phyloP scores from a whole-genome alignment of 2,888 invertebrate species.

The Pilophorus perplexus region DNA sequence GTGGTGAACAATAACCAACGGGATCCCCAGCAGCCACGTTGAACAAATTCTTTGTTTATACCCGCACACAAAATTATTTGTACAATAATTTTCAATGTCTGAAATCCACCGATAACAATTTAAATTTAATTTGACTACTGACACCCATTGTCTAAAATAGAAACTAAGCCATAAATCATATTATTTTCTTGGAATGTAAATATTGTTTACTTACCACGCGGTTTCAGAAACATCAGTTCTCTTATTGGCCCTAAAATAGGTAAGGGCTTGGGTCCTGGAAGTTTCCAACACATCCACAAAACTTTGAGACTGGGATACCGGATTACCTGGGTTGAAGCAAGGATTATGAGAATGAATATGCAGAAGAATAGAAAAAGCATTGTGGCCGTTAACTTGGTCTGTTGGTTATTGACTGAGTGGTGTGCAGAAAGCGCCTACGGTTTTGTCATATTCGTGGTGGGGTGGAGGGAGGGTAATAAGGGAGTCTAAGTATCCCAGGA shows the following conservation, averaged over 20 bases:
- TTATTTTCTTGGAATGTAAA: too few species aligned
- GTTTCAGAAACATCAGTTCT: slow-evolving; percentile 6
- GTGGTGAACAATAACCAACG: background rate
- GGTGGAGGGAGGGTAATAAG: too few species aligned
- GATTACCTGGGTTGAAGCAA: background rate
- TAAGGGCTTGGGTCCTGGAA: background rate
- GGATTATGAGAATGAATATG: background rate
- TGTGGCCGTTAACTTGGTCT: too few species aligned
- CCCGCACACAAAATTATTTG: background rate
- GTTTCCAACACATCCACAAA: slow-evolving; percentile 9
- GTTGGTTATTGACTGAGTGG: too few species aligned
- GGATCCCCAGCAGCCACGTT: slow-evolving; percentile 5
- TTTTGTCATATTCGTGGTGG: too few species aligned
- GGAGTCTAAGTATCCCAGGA: too few species aligned
- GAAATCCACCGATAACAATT: background rate
- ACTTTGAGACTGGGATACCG: background rate
- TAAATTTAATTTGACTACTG: too few species aligned
- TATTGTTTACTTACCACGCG: background rate
- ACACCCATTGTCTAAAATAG: too few species aligned
- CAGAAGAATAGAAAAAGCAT: background rate
- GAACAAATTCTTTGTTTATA: background rate
- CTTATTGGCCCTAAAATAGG: background rate
- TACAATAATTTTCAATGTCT: background rate
- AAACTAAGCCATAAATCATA: too few species aligned
- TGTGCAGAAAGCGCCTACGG: too few species aligned